Evolutionary conservation across 2,888 invertebrate species (phyloP).

Genomic region (Dolichopus griseipennis): DNA sequence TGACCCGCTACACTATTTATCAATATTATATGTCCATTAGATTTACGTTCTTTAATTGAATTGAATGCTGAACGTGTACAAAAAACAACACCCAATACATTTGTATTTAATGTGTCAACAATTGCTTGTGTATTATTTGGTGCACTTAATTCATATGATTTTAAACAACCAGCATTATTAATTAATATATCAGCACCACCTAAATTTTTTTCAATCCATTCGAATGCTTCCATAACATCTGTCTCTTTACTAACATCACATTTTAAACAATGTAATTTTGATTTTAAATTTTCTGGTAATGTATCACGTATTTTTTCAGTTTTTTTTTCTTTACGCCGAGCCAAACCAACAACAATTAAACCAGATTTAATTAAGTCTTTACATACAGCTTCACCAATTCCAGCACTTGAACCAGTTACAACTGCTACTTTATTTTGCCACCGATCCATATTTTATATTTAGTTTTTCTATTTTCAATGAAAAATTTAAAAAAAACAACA

Average conservation of each 20-base stretch:
- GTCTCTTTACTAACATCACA: conserved; percentile 50
- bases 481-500: background rate
- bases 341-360: conserved; percentile 49
- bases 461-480: background rate
- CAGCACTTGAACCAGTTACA: conserved; percentile 56
- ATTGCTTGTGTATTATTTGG: conserved; percentile 28
- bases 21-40: conserved; percentile 45
- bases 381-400: conserved; percentile 49
- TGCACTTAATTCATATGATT: conserved; percentile 13
- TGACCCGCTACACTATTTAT: conserved; percentile 42
- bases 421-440: conserved; percentile 54
- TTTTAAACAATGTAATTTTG: conserved; percentile 35
- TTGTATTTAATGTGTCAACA: conserved; percentile 41
- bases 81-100: conserved; percentile 42
- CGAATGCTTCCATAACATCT: conserved; percentile 47
- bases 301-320: conserved; percentile 34
- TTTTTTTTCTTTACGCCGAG: conserved; percentile 44
- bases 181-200: conserved; percentile 51
- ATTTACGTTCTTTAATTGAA: conserved; percentile 41
- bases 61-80: conserved; percentile 45
- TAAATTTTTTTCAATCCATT: conserved; percentile 43
- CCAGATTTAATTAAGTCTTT: conserved; percentile 45
- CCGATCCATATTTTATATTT: conserved; percentile 44
- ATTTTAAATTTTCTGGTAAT: conserved; percentile 24
- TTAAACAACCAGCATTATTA: conserved; percentile 47